Conservation (phyloP, 1,140 invertebrate genomes). For the Lanistes nyassanus region DNA sequence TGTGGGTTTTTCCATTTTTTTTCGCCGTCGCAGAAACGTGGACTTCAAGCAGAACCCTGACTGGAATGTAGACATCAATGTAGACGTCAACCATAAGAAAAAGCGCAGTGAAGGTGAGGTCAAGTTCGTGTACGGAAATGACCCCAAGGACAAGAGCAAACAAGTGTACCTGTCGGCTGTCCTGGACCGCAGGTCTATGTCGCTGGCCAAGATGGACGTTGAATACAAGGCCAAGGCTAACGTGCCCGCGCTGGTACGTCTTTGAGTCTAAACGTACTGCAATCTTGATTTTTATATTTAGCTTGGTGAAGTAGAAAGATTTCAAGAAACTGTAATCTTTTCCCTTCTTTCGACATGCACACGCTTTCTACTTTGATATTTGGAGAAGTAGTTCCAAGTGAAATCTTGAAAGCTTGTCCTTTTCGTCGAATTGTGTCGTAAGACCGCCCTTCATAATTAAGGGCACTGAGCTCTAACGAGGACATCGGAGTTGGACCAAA, state of each 20-base stretch:
- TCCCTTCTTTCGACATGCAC: too few species aligned
- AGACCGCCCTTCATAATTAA: too few species aligned
- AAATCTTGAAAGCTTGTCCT: too few species aligned
- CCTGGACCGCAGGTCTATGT: neutral
- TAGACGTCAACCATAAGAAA: conserved; percentile 30
- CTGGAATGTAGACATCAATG: conserved; percentile 26
- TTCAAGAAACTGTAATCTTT: too few species aligned
- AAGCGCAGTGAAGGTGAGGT: conserved; percentile 27
- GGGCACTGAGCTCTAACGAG: too few species aligned
- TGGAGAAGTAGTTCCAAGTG: too few species aligned
- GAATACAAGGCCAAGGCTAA: conserved; percentile 25
- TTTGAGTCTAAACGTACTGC: neutral
- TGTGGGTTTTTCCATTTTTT: too few species aligned
- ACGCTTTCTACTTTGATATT: too few species aligned
- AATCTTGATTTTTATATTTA: too few species aligned
- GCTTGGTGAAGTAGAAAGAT: too few species aligned
- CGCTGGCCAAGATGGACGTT: neutral
- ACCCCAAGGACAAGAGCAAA: conserved; percentile 32
- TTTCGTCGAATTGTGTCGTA: too few species aligned
- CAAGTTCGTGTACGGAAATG: conserved; percentile 28
- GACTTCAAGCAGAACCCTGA: conserved; percentile 30
- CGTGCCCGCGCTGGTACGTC: conserved; percentile 20
- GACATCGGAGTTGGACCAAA: too few species aligned
- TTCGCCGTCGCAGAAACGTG: conserved; percentile 20
- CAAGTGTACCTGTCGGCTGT: conserved; percentile 12